phyloP scores from a whole-genome alignment of 2,113 vertebrate species.

The Dolichotis patagonum region DNA sequence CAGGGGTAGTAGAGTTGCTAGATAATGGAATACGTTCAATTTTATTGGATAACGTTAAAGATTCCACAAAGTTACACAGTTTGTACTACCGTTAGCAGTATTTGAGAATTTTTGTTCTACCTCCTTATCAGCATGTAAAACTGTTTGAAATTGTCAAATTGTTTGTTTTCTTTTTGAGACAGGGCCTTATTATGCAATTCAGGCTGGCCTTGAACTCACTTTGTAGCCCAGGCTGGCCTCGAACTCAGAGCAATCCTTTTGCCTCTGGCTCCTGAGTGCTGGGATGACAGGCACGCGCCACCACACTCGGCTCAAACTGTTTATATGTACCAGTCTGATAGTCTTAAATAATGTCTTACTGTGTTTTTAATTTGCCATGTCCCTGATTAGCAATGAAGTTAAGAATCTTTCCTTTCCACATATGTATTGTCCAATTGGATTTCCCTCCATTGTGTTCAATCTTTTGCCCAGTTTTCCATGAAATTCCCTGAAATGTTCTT shows the following conservation, averaged over 20 bases:
- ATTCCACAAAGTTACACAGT: background rate
- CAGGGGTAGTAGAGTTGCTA: background rate
- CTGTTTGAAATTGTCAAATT: background rate
- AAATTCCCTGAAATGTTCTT: slow-evolving; percentile 42
- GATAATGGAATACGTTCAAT: background rate
- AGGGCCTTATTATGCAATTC: too few relatives aligned
- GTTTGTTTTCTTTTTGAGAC: too few relatives aligned
- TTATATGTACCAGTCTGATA: background rate
- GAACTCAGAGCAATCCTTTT: too few relatives aligned
- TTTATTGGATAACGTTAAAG: background rate
- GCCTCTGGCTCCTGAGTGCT: too few relatives aligned
- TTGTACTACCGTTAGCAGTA: background rate
- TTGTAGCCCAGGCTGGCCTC: too few relatives aligned
- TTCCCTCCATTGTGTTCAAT: background rate
- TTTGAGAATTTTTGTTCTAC: background rate
- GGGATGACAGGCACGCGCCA: too few relatives aligned
- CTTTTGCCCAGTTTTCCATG: background rate
- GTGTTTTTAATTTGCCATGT: background rate
- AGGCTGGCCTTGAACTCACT: too few relatives aligned
- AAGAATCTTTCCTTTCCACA: background rate
- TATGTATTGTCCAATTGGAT: background rate
- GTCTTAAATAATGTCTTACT: background rate
- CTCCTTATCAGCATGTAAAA: background rate
- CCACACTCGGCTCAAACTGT: background rate
- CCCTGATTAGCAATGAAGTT: background rate